Base-by-base conservation (phyloP, 2,888 invertebrate genomes). In the Clanis bilineata region DNA sequence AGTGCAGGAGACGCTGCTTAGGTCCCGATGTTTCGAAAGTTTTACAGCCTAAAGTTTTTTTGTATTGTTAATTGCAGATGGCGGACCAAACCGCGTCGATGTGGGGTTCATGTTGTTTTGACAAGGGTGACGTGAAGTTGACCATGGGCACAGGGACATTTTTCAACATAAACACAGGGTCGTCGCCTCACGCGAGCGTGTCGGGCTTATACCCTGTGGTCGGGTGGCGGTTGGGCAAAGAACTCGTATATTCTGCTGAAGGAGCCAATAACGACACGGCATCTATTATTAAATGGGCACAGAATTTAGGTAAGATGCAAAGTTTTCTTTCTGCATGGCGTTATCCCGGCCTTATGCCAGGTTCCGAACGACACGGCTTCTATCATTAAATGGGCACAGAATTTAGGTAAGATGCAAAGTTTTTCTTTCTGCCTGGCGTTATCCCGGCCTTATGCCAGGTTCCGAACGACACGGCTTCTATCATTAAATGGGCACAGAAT, bases 61-160 rank as follows among this genome's bases (percentile, higher is more conserved):
- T 25, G 25, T 25, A n/a, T n/a, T n/a, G n/a, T n/a, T 36, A 36
- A 12, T 36, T 74, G 12, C 76, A 96, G 96, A 94, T 96, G 93
- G 96, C 96, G 12, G 97, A 98, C 82, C 98, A 98, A 86, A 95
- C 97, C 2, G 96, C 98, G 0, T 96, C 98, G 0, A 94, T 97
- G 91, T 97, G 96, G 93, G 98, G 98, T 4, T 96, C 96, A 0
- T 96, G 96, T 64, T 97, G 97, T 74, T 96, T 96, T 76, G 85
- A 94, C 2, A 87, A 93, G 0, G 96, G 97, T 25, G 96, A 97
- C 78, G 93, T 97, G 1, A 98, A 98, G 80, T 90, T 98, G 1
- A 98, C 98, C 0, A 93, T 98, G 90, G 98, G 98, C 0, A 98
- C 98, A 0, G 98, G 98, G 0, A 96, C 96, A 0, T 98, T 98